Percentiles rank a stretch among this genome's conserved stretches.
Evolutionary conservation across 1,140 invertebrate genomes (phyloP).

Genomic region (Zaprionus kolodkinae): DNA sequence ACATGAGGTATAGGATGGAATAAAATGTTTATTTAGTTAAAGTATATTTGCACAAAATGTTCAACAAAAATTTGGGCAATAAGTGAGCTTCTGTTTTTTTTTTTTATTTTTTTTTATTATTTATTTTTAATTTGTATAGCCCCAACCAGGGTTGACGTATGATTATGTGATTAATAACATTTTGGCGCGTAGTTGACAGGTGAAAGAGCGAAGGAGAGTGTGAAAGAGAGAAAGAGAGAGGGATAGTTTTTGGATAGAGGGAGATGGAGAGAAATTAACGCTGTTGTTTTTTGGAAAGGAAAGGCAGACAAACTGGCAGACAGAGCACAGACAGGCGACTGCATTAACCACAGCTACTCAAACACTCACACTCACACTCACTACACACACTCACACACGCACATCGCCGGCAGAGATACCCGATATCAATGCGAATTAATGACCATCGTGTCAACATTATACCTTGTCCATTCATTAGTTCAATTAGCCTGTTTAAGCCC

Average conservation of each 20-base stretch:
- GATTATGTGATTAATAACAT: constrained; percentile 41
- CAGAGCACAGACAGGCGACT: constrained; percentile 4
- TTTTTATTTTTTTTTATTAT: background rate
- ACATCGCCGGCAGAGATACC: constrained; percentile 14
- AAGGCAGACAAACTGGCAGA: constrained; percentile 14
- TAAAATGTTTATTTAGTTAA: constrained; percentile 9
- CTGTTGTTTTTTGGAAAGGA: constrained; percentile 22
- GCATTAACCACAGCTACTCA: constrained; percentile 13
- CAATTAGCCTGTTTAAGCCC: constrained; percentile 62
- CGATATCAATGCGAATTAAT: constrained; percentile 54
- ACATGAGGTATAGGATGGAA: constrained; percentile 9
- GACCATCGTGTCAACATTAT: constrained; percentile 60
- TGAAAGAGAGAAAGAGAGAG: background rate
- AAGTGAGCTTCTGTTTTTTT: constrained; percentile 4
- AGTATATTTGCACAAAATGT: background rate
- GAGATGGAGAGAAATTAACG: constrained; percentile 13
- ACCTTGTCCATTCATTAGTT: constrained; percentile 68
- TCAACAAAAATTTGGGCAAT: constrained; percentile 25
- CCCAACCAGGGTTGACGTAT: constrained; percentile 14
- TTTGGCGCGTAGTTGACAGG: constrained; percentile 17
- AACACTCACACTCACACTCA: background rate
- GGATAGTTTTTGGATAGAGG: background rate
- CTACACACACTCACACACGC: constrained; percentile 17
- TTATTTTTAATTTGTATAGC: background rate
- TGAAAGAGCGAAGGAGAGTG: background rate